Evolutionary conservation across 2,113 vertebrate species (phyloP), one percentile per base, ranked within the genome.

Genomic region (Cyrtonyx montezumae): DNA sequence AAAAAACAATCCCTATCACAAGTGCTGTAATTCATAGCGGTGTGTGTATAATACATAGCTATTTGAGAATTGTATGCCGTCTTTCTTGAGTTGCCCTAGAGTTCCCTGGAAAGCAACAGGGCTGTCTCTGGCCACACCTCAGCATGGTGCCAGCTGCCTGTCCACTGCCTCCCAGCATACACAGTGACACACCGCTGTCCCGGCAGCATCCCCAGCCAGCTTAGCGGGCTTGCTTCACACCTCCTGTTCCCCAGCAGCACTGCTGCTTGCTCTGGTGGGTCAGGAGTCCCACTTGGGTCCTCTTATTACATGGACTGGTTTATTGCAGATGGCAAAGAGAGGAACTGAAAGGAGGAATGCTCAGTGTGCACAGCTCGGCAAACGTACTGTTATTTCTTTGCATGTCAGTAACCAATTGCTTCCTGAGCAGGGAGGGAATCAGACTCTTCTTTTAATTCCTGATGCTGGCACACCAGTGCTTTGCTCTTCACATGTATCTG

Each of bases 21-120:
- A 75, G 5, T 40, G 21, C 48, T 81, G 40, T 62, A 26, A 48
- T 84, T 78, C 14, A 55, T 80, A 65, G 46, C 1, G 1, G 13
- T 3, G 14, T 42, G 9, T 0, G 1, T 56, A n/a, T 0, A 0
- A 2, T 36, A 25, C 3, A 15, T 18, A 40, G 58, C 40, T 73
- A 66, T 53, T 75, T 76, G 37, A 1, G 8, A 11, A 23, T 26
- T 51, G 80, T 20, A 10, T 6, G 5, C 28, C 34, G 26, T 59
- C 53, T 82, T 40, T 51, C 67, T 3, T 5, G 45, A 14, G 19
- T 28, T 48, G 42, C 74, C 76, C 74, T 73, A 62, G 3, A 5
- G 3, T 65, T 74, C n/a, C 9, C 53, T 37, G 28, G 45, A 43
- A 77, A 67, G 40, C 28, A 40, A 61, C 81, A 79, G 36, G n/a